Percentiles rank a stretch among this genome's conserved stretches.
Conservation (phyloP, 2,113 vertebrate genomes). For the Apaloderma vittatum region DNA sequence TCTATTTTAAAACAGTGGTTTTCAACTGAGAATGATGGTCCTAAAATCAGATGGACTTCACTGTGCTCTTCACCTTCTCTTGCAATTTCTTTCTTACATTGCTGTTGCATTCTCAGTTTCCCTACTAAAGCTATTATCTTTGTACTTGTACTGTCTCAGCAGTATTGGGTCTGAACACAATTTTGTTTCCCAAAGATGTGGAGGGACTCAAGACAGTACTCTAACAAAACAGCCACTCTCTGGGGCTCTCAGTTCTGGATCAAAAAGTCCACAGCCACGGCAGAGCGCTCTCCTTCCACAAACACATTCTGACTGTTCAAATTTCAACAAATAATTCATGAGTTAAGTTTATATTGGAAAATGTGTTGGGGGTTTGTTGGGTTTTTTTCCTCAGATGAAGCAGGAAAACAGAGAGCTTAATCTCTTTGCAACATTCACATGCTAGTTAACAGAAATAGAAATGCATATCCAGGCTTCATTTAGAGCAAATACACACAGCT, state of each 20-base stretch:
- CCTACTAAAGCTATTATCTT: neutral
- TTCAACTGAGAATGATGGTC: neutral
- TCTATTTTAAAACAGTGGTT: neutral
- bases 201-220: neutral
- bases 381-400: neutral
- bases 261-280: neutral
- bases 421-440: neutral
- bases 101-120: neutral
- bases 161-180: neutral
- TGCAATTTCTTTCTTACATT: neutral
- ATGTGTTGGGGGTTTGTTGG: no score
- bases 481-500: neutral
- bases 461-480: neutral
- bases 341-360: neutral
- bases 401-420: neutral
- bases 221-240: neutral
- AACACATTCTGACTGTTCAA: neutral
- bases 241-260: neutral
- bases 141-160: neutral
- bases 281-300: neutral
- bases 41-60: neutral
- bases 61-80: neutral
- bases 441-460: neutral
- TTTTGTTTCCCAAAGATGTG: neutral
- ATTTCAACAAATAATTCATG: neutral